Percentiles rank a stretch among this genome's conserved stretches.
phyloP scores from a whole-genome alignment of 1,140 invertebrate genomes.

The Portunus trituberculatus region DNA sequence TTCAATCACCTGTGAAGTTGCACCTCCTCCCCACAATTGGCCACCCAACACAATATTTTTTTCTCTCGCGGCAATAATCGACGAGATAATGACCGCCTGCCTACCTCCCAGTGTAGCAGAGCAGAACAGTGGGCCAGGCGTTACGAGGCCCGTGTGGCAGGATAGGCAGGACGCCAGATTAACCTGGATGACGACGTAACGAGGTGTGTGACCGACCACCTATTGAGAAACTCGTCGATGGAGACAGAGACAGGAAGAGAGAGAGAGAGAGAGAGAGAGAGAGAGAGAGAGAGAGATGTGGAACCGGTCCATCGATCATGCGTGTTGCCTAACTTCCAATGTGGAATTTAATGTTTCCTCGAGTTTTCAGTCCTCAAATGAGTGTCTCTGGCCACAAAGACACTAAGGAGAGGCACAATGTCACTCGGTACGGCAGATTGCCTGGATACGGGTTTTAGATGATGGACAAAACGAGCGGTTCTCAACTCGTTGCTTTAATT shows the following conservation, averaged over 20 bases:
- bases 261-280: slow-evolving; percentile 7
- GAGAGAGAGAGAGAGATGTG: background rate
- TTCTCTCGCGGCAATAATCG: background rate
- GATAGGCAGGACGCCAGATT: background rate
- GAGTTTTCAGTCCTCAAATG: too few relatives aligned
- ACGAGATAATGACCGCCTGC: background rate
- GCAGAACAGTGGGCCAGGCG: background rate
- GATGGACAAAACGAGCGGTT: too few relatives aligned
- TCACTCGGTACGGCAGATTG: too few relatives aligned
- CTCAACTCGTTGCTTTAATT: too few relatives aligned
- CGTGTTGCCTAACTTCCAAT: background rate
- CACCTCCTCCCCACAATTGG: background rate
- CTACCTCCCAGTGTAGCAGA: background rate
- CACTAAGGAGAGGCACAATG: too few relatives aligned
- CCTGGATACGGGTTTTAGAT: too few relatives aligned
- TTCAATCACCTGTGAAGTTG: background rate
- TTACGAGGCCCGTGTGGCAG: background rate
- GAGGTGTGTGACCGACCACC: background rate
- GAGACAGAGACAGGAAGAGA: background rate
- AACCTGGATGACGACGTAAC: background rate
- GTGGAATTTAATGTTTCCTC: too few relatives aligned
- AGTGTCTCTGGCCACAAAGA: too few relatives aligned
- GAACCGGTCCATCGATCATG: background rate
- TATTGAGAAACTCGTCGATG: background rate
- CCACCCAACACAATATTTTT: background rate